phyloP scores from a whole-genome alignment of 2,888 invertebrate genomes.

The Dascillus cervinus region DNA sequence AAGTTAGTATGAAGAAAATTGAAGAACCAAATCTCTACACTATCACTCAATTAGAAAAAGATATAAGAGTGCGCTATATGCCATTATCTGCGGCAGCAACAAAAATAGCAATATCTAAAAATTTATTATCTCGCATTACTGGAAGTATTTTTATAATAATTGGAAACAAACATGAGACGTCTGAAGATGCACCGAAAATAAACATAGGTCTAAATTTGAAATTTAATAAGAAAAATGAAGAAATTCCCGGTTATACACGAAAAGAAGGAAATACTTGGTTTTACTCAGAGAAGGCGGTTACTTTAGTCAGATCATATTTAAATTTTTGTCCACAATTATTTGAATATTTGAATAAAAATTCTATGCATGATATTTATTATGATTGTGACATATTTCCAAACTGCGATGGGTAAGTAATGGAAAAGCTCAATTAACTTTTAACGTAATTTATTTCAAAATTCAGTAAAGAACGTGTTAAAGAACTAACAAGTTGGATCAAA shows the following conservation, averaged over 20 bases:
- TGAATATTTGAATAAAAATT: slow-evolving; percentile 46
- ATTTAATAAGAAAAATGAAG: slow-evolving; percentile 70
- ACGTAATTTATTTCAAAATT: slow-evolving; percentile 13
- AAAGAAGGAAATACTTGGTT: slow-evolving; percentile 66
- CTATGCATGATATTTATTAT: slow-evolving; percentile 51
- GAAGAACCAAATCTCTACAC: slow-evolving; percentile 47
- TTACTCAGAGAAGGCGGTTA: slow-evolving; percentile 69
- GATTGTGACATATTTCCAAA: slow-evolving; percentile 58
- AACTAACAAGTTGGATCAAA: slow-evolving; percentile 61
- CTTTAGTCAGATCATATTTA: slow-evolving; percentile 64
- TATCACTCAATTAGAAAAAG: slow-evolving; percentile 30
- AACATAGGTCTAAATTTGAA: slow-evolving; percentile 91
- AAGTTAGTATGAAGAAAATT: slow-evolving; percentile 47
- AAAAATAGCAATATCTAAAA: slow-evolving; percentile 56
- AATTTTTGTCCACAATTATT: slow-evolving; percentile 67
- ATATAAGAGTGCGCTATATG: slow-evolving; percentile 44
- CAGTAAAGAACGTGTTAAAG: slow-evolving; percentile 46
- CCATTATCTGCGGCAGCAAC: slow-evolving; percentile 51
- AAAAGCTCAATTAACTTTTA: background rate
- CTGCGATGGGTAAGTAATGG: slow-evolving; percentile 19
- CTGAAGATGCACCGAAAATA: slow-evolving; percentile 48
- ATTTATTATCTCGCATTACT: slow-evolving; percentile 77
- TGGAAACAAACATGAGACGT: slow-evolving; percentile 37
- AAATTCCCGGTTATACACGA: slow-evolving; percentile 75
- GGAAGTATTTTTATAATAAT: slow-evolving; percentile 67